These are phyloP conservation scores for Tachyglossus aculeatus DNA, from an alignment of 2,797 vertebrate genomes.

Conservation along the genomic window DNA sequence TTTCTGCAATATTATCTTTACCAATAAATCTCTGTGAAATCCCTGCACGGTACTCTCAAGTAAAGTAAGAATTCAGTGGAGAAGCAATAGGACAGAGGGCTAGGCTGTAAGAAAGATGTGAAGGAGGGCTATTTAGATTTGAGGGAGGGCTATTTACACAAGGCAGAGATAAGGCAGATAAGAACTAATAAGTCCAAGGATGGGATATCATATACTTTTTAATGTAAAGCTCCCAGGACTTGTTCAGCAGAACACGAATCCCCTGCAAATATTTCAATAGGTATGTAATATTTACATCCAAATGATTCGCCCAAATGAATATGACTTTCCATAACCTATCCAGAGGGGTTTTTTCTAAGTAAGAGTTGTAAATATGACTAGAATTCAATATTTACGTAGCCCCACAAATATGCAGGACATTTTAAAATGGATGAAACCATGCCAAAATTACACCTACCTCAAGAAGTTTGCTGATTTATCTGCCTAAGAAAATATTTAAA, in stretches of 20 bases:
- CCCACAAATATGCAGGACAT: neutral
- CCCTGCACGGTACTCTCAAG: neutral
- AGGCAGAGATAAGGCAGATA: neutral
- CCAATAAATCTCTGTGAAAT: constrained; percentile 10
- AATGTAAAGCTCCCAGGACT: neutral
- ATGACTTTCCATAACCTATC: constrained; percentile 35
- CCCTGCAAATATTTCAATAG: neutral
- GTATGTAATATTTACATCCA: neutral
- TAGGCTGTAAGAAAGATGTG: neutral
- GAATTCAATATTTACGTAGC: constrained; percentile 45
- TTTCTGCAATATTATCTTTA: neutral
- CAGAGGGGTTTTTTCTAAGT: constrained; percentile 17
- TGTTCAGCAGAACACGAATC: neutral
- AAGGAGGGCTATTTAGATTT: neutral
- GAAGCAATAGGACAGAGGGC: neutral
- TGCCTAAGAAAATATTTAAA: constrained; percentile 35
- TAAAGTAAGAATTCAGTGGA: neutral
- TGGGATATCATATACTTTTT: neutral
- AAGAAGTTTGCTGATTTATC: neutral
- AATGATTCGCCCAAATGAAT: constrained; percentile 24
- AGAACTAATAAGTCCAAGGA: neutral
- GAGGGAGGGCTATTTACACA: neutral
- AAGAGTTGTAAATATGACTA: constrained; percentile 29
- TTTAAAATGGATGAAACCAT: constrained; percentile 15
- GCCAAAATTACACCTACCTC: neutral